Percentiles rank a stretch among this genome's conserved stretches.
Evolutionary conservation across 2,888 invertebrate genomes (phyloP).

Genomic region (Coleophora flavipennella): DNA sequence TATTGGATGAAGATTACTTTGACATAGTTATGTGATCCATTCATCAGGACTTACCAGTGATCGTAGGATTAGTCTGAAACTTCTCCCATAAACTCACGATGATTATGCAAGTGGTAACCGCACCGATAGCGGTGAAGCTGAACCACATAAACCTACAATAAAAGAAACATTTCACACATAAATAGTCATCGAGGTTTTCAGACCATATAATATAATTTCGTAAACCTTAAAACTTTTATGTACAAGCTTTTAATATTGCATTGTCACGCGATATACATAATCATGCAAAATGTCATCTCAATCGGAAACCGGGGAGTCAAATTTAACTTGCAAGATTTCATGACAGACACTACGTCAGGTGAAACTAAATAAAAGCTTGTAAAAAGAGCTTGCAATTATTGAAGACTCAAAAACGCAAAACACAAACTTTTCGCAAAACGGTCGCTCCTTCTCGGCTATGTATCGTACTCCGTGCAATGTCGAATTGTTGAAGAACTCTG

Average conservation of each 20-base stretch:
- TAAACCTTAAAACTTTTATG: too few species aligned
- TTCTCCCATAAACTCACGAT: slow-evolving; percentile 86
- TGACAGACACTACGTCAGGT: too few species aligned
- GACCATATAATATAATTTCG: too few species aligned
- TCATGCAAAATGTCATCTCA: too few species aligned
- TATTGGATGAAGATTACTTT: too few species aligned
- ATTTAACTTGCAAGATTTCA: too few species aligned
- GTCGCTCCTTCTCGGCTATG: slow-evolving; percentile 81
- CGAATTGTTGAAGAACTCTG: slow-evolving; percentile 82
- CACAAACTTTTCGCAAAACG: slow-evolving; percentile 82
- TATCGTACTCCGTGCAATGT: slow-evolving; percentile 86
- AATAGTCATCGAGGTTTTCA: not conserved
- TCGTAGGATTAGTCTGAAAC: slow-evolving; percentile 87
- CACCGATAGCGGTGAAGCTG: slow-evolving; percentile 78
- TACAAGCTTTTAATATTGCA: too few species aligned
- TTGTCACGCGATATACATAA: too few species aligned
- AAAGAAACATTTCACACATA: not conserved
- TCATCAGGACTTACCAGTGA: slow-evolving; percentile 78
- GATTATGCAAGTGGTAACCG: slow-evolving; percentile 80
- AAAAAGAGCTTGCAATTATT: too few species aligned
- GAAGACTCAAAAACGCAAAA: too few species aligned
- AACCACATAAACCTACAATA: slow-evolving; percentile 84
- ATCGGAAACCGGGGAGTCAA: too few species aligned
- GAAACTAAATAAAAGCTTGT: not conserved
- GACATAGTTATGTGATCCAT: too few species aligned